Percentiles rank a stretch among this genome's conserved stretches.
Conservation (phyloP, 2,888 invertebrate species). For the Sesia bembeciformis region DNA sequence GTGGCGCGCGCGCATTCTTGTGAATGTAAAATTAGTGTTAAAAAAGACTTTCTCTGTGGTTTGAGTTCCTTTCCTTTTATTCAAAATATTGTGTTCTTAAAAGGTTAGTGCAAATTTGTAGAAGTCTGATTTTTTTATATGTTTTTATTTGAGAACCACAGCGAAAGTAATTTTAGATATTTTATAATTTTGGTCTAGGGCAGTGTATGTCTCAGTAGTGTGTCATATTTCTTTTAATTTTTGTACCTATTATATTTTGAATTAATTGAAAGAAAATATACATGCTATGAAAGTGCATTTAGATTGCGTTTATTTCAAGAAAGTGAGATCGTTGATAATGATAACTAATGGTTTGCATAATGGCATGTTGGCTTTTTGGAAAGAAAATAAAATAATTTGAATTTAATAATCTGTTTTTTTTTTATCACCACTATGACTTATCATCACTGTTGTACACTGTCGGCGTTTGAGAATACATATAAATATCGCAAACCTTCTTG, state of each 20-base stretch:
- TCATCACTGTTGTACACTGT: too few relatives aligned
- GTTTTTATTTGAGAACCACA: slow-evolving; percentile 27
- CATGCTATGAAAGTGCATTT: slow-evolving; percentile 63
- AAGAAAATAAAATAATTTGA: slow-evolving; percentile 55
- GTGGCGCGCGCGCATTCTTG: not conserved
- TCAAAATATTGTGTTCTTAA: not conserved
- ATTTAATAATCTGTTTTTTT: not conserved
- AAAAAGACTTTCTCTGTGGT: not conserved
- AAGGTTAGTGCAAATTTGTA: not conserved
- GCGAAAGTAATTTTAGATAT: slow-evolving; percentile 31
- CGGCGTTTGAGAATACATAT: too few relatives aligned
- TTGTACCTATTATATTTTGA: slow-evolving; percentile 39
- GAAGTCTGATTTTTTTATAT: slow-evolving; percentile 1
- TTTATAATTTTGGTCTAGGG: slow-evolving; percentile 36
- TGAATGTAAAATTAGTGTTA: not conserved
- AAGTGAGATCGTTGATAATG: slow-evolving; percentile 18
- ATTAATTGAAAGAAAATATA: slow-evolving; percentile 44
- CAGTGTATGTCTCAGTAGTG: slow-evolving; percentile 48
- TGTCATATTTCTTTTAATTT: slow-evolving; percentile 67
- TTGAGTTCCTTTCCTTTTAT: slow-evolving; percentile 24
- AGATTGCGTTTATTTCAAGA: slow-evolving; percentile 33
- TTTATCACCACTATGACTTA: not conserved
- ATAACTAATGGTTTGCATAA: slow-evolving; percentile 43
- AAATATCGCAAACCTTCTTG: too few relatives aligned
- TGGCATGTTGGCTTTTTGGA: slow-evolving; percentile 66